Evolutionary conservation across 2,113 vertebrate genomes (phyloP).

Genomic region (Muscicapa adusta): DNA sequence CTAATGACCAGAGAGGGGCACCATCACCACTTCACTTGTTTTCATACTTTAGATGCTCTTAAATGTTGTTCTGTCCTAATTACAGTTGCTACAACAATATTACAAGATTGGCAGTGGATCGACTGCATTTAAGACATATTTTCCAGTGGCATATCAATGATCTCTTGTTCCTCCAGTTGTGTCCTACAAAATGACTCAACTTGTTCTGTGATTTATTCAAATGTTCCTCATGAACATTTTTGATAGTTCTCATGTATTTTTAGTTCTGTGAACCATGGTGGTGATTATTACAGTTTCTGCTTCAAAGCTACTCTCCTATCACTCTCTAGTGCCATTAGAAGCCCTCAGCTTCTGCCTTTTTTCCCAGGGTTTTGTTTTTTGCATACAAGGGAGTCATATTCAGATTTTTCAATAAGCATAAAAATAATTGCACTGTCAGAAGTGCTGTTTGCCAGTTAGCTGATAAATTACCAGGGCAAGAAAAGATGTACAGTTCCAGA

Average conservation of each 20-base stretch:
- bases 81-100: conserved; percentile 9
- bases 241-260: conserved; percentile 33
- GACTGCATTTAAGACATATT: not conserved
- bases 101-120: not conserved
- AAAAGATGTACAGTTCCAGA: not conserved
- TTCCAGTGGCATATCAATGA: conserved; percentile 39
- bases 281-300: not conserved
- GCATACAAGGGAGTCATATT: not conserved
- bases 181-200: conserved; percentile 26
- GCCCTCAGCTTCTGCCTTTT: not conserved
- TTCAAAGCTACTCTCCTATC: not conserved
- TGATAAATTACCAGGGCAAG: not conserved
- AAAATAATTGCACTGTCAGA: not conserved
- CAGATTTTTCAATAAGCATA: not conserved
- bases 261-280: conserved; percentile 4
- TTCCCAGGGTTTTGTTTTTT: not conserved
- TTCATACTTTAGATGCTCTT: not conserved
- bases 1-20: conserved; percentile 12
- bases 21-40: not conserved
- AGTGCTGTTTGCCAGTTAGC: not conserved
- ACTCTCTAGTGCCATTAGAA: not conserved
- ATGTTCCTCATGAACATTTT: conserved; percentile 25
- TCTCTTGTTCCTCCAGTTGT: conserved; percentile 8
- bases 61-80: conserved; percentile 3
- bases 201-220: conserved; percentile 32